Evolutionary conservation across 1,140 invertebrate species (phyloP).

Genomic region (Telenomus remus): DNA sequence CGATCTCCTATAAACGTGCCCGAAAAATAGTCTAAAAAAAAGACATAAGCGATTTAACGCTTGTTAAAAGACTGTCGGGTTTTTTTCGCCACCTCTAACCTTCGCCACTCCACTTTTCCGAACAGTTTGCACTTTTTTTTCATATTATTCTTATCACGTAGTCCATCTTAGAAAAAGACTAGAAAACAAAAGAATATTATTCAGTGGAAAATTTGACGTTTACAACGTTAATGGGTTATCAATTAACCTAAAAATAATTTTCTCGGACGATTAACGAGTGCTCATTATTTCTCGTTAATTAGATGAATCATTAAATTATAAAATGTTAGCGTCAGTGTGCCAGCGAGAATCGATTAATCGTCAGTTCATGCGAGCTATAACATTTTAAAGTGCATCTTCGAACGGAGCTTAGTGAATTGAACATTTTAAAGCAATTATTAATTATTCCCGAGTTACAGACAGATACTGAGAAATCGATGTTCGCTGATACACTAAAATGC

Average conservation of each 20-base stretch:
- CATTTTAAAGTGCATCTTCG: background rate
- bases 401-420: background rate
- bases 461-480: conserved; percentile 13
- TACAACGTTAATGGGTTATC: too few relatives aligned
- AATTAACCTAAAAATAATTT: background rate
- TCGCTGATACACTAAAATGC: background rate
- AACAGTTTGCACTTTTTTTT: too few relatives aligned
- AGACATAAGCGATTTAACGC: conserved; percentile 22
- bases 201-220: too few relatives aligned
- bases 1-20: conserved; percentile 29
- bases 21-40: conserved; percentile 10
- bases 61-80: conserved; percentile 30
- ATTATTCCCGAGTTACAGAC: conserved; percentile 12
- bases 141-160: too few relatives aligned
- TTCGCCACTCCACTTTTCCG: background rate
- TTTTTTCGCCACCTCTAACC: conserved; percentile 6
- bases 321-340: conserved; percentile 2
- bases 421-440: conserved; percentile 14
- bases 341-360: background rate
- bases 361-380: background rate
- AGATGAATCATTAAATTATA: conserved; percentile 5
- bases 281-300: conserved; percentile 4
- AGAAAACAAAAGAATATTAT: too few relatives aligned
- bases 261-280: background rate
- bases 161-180: too few relatives aligned